phyloP scores from a whole-genome alignment of 1,140 invertebrate genomes.

The Hycleus cichorii region DNA sequence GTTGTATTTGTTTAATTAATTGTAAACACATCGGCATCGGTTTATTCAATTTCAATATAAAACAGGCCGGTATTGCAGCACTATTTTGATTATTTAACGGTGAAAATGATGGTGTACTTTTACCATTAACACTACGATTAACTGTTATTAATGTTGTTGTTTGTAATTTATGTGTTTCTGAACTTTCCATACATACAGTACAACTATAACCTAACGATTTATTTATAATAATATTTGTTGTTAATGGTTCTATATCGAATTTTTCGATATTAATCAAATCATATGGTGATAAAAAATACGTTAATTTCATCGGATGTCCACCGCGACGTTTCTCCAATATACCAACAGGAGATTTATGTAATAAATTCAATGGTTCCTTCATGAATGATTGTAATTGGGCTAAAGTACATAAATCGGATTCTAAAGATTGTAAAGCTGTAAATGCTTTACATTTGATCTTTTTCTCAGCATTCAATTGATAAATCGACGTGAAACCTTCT shows the following conservation, averaged over 20 bases:
- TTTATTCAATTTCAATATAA: slow-evolving; percentile 78
- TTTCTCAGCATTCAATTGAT: slow-evolving; percentile 90
- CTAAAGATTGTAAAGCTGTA: slow-evolving; percentile 82
- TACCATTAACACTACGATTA: slow-evolving; percentile 61
- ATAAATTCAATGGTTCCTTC: slow-evolving; percentile 78
- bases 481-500: slow-evolving; percentile 82
- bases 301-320: slow-evolving; percentile 85
- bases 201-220: slow-evolving; percentile 76
- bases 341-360: slow-evolving; percentile 87
- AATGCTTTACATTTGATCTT: slow-evolving; percentile 92
- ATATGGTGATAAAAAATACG: slow-evolving; percentile 93
- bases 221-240: slow-evolving; percentile 61
- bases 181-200: slow-evolving; percentile 85
- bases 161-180: slow-evolving; percentile 79
- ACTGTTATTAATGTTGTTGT: slow-evolving; percentile 71
- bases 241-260: slow-evolving; percentile 65
- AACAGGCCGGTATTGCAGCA: slow-evolving; percentile 80
- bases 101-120: slow-evolving; percentile 73
- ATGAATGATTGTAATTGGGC: slow-evolving; percentile 68
- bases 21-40: slow-evolving; percentile 78
- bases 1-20: slow-evolving; percentile 64
- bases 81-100: slow-evolving; percentile 75
- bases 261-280: slow-evolving; percentile 74
- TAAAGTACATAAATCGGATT: slow-evolving; percentile 81
- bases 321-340: slow-evolving; percentile 68